Base-by-base conservation (phyloP, 2,113 vertebrate species). In the Epinephelus moara region DNA sequence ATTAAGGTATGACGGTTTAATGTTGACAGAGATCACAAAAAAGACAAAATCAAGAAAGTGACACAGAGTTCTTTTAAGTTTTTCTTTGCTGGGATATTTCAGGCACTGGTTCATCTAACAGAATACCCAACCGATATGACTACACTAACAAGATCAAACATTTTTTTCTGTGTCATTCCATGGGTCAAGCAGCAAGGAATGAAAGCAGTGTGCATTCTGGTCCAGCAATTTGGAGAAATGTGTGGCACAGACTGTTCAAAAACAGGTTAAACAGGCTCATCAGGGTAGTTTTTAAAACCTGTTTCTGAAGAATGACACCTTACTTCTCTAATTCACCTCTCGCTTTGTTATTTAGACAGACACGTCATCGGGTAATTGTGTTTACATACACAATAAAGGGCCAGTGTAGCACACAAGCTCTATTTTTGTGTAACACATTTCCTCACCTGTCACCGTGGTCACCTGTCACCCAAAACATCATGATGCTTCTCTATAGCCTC, bases 371-470 rank as follows among this genome's bases (percentile, higher is more conserved):
- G n/a, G 17, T 72, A 0, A 15, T 6, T 70, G n/a, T 78, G 49
- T 37, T 64, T 25, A 47, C 0, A 47, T 9, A 6, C 4, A 4
- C 49, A 33, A 19, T 17, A 13, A 49, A 66, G 2, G 55, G 6
- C 56, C 4, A 2, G 0, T 2, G 2, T 56, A 27, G 7, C 21
- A 25, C 6, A 47, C 5, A 33, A 5, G 11, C 21, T 59, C 21
- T 27, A 40, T 37, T 33, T 27, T 2, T 37, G 2, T 11, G 14
- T 47, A 33, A 45, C 7, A 49, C 2, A 59, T 47, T 13, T 37
- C 21, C 17, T 42, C 45, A 78, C 30, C 62, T 88, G 66, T 56
- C 68, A 67, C 25, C 30, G 19, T 3, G 79, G 57, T 61, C 57
- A 78, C 21, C 45, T 33, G 17, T 53, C 55, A 64, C 53, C 40